Percentiles rank a stretch among this genome's conserved stretches.
Evolutionary conservation across 2,888 invertebrate species (phyloP).

Genomic region (Apantesis nais): DNA sequence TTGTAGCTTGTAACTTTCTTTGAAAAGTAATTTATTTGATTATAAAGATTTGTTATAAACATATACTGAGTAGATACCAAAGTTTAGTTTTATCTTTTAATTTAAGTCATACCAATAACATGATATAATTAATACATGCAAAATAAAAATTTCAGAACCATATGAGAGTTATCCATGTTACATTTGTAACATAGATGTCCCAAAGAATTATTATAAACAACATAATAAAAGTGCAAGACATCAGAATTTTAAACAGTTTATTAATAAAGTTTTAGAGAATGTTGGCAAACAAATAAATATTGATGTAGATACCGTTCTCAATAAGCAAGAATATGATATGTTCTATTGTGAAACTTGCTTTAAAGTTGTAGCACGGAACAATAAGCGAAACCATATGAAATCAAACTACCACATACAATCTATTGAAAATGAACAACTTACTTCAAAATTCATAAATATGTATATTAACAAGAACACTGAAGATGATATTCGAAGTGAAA

Average conservation of each 20-base stretch:
- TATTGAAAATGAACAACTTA: background rate
- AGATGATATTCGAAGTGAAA: background rate
- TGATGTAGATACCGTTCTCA: background rate
- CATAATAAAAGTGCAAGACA: constrained; percentile 54
- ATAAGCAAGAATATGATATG: background rate
- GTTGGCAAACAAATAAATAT: constrained; percentile 39
- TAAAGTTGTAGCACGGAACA: background rate
- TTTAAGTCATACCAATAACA: too few relatives aligned
- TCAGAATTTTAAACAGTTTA: constrained; percentile 43
- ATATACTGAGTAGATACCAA: background rate
- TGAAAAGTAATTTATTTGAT: too few relatives aligned
- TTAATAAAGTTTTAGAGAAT: constrained; percentile 45
- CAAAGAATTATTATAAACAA: constrained; percentile 41
- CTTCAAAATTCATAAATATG: constrained; percentile 21
- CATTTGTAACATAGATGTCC: constrained; percentile 57
- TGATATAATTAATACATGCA: too few relatives aligned
- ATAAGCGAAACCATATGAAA: constrained; percentile 18
- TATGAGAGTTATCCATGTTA: constrained; percentile 46
- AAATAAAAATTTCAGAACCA: constrained; percentile 32
- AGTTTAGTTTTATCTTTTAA: background rate
- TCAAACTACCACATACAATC: constrained; percentile 20
- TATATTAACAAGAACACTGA: background rate
- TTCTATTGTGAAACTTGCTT: constrained; percentile 32
- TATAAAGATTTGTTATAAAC: too few relatives aligned
- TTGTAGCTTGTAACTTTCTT: too few relatives aligned